Evolutionary conservation across 1,140 invertebrate species (phyloP), one percentile per base, ranked within the genome.

Genomic region (Zaprionus lachaisei): DNA sequence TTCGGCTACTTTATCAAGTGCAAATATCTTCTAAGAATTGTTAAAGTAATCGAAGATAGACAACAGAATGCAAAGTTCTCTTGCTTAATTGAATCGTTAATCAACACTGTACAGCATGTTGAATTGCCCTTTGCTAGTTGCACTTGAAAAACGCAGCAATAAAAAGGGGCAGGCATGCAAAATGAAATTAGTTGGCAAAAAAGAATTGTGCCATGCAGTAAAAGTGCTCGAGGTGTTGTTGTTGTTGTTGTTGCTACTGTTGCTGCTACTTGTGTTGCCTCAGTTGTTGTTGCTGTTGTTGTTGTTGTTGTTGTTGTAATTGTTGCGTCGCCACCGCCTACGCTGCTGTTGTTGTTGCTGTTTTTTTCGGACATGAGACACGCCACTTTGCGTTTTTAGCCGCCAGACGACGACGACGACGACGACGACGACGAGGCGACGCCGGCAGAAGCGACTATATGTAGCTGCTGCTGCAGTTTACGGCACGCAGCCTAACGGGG

Each of bases 301-400:
- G 76, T 67, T 83, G 61, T 56, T 79, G 1, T 26, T 7, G 28
- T 31, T 31, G 76, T 67, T 83, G 75, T 67, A 67, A 73, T 73
- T 73, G 71, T 73, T 73, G 71, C 71, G 71, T 63, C 22, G 51
- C 49, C 22, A 34, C 49, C 65, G 65, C 65, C 65, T 56, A 67
- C 54, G 24, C 51, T 57, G 54, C 54, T 28, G 17, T 62, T 34
- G 47, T 54, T 58, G 54, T 47, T 61, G 11, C 49, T 26, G 63
- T 67, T 72, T 72, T 74, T 84, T 90, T 81, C 66, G 81, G 84
- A 85, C 79, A 79, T 75, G 70, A 80, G 79, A 78, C 85, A 89
- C 84, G 84, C 84, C 55, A 90, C 72, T 84, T 89, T 80, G 72
- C 81, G 84, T 81, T 83, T 81, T 76, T 70, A 71, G 68, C 68